Evolutionary conservation across 2,888 invertebrate species (phyloP).

Genomic region (Hypomecis punctinalis): DNA sequence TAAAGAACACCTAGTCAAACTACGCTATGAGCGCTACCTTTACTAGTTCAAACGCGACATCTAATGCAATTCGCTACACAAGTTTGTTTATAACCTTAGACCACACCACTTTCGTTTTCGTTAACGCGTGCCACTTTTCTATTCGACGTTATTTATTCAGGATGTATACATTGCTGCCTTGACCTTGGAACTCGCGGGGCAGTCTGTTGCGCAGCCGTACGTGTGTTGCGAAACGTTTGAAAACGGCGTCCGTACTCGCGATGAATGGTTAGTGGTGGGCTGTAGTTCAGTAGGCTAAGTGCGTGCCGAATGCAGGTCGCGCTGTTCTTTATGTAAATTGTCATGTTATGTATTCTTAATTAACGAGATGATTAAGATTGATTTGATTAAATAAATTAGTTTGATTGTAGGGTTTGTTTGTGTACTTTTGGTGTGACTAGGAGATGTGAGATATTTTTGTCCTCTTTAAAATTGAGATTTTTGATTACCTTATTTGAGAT

Average conservation of each 20-base stretch:
- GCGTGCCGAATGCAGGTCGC: slow-evolving; percentile 47
- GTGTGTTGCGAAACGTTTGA: slow-evolving; percentile 52
- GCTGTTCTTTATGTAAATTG: slow-evolving; percentile 50
- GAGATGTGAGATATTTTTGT: too few relatives aligned
- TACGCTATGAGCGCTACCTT: not conserved
- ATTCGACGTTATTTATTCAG: slow-evolving; percentile 55
- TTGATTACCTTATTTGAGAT: too few relatives aligned
- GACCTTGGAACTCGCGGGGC: slow-evolving; percentile 61
- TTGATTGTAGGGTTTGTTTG: too few relatives aligned
- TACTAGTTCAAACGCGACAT: not conserved
- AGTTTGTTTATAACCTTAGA: slow-evolving; percentile 34
- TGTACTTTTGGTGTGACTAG: too few relatives aligned
- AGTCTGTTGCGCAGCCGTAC: slow-evolving; percentile 46
- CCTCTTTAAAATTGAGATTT: too few relatives aligned
- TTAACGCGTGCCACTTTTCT: slow-evolving; percentile 37
- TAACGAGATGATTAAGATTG: not conserved
- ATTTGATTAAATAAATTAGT: not conserved
- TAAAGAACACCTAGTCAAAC: too few relatives aligned
- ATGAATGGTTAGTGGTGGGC: slow-evolving; percentile 21
- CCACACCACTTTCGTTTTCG: slow-evolving; percentile 42
- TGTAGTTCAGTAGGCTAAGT: slow-evolving; percentile 47
- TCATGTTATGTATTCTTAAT: slow-evolving; percentile 25
- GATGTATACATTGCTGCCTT: slow-evolving; percentile 65
- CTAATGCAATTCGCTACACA: not conserved
- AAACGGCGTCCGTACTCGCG: slow-evolving; percentile 32